Conservation (phyloP, 1,140 invertebrate genomes). For the Lepidurus arcticus region DNA sequence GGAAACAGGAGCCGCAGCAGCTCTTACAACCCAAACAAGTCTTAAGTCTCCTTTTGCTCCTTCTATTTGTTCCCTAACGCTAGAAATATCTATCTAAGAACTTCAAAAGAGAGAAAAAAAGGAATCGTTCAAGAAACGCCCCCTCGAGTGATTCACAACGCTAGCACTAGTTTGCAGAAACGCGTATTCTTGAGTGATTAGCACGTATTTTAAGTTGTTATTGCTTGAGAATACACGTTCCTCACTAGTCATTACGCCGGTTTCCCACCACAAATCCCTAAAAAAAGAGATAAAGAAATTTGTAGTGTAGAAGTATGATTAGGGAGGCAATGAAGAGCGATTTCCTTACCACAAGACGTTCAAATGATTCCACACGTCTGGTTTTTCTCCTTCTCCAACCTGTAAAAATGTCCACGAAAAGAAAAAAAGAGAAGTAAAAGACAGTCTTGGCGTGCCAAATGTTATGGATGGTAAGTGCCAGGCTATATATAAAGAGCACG, state of each 20-base stretch:
- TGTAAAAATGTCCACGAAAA: too few species aligned
- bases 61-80: not conserved
- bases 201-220: constrained; percentile 7
- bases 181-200: constrained; percentile 19
- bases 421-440: not conserved
- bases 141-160: not conserved
- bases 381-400: too few species aligned
- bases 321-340: not conserved
- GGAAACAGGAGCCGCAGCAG: constrained; percentile 8
- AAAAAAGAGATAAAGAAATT: not conserved
- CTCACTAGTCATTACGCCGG: not conserved
- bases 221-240: constrained; percentile 19
- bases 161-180: not conserved
- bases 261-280: not conserved
- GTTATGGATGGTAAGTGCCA: constrained; percentile 18
- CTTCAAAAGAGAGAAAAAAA: too few species aligned
- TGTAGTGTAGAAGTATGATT: not conserved
- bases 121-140: too few species aligned
- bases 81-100: too few species aligned
- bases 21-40: not conserved
- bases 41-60: not conserved
- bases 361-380: too few species aligned
- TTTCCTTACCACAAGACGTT: too few species aligned
- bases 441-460: constrained; percentile 13
- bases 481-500: not conserved